phyloP scores from a whole-genome alignment of 2,888 invertebrate species.

The Leptura quadrifasciata region DNA sequence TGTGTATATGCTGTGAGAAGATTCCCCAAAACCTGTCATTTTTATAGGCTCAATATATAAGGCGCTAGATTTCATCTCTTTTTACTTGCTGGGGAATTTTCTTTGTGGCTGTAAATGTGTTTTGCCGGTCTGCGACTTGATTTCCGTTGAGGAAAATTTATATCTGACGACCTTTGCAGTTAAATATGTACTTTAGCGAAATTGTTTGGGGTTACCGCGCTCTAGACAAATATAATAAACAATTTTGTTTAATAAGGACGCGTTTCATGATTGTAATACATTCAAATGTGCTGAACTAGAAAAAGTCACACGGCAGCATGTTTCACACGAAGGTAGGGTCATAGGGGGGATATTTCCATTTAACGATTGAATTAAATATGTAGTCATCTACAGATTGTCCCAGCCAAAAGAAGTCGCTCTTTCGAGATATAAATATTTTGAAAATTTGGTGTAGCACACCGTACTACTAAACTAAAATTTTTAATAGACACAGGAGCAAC shows the following conservation, averaged over 20 bases:
- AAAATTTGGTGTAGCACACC: too few relatives aligned
- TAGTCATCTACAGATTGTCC: too few relatives aligned
- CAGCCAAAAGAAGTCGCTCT: too few relatives aligned
- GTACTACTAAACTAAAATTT: too few relatives aligned
- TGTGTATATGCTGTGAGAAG: constrained; percentile 57
- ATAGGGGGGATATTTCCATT: too few relatives aligned
- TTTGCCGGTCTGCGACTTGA: constrained; percentile 67
- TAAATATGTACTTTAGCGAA: constrained; percentile 52
- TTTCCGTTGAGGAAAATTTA: constrained; percentile 72
- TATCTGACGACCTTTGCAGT: constrained; percentile 54
- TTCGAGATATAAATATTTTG: too few relatives aligned
- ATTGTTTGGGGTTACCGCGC: constrained; percentile 50
- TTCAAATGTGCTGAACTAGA: not conserved
- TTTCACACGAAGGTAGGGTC: too few relatives aligned
- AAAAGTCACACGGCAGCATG: not conserved
- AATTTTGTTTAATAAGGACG: constrained; percentile 42
- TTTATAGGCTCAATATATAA: constrained; percentile 59
- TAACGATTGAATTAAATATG: too few relatives aligned
- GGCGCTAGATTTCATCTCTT: constrained; percentile 67
- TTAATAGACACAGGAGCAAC: too few relatives aligned
- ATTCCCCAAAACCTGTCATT: constrained; percentile 47
- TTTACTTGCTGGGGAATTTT: constrained; percentile 65
- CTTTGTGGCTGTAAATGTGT: constrained; percentile 68
- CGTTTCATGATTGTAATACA: not conserved
- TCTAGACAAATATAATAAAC: constrained; percentile 51